These are phyloP conservation scores for Zaprionus ornatus DNA, from an alignment of 1,140 invertebrate species.

Conservation along the genomic window DNA sequence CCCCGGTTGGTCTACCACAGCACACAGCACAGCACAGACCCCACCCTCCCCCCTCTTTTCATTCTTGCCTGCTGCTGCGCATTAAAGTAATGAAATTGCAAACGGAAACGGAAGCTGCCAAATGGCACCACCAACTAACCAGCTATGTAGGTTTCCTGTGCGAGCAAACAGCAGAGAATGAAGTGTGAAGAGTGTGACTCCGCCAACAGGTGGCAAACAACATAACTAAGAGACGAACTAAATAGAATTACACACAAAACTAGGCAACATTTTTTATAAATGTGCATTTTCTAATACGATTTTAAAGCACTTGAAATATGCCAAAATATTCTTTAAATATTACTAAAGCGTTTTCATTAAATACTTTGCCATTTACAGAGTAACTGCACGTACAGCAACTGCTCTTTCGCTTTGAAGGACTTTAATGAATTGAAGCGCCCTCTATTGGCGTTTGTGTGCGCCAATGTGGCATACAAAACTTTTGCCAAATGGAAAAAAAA, in stretches of 20 bases:
- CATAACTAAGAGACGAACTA: background rate
- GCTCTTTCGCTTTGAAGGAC: background rate
- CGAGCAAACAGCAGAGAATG: background rate
- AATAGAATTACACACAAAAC: too few species aligned
- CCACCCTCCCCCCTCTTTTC: background rate
- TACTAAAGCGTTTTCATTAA: background rate
- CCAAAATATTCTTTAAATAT: background rate
- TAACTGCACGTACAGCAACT: background rate
- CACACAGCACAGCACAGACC: background rate
- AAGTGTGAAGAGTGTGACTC: background rate
- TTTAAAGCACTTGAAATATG: too few species aligned
- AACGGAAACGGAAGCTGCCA: constrained; percentile 59
- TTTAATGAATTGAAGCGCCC: constrained; percentile 38
- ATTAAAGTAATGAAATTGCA: constrained; percentile 76
- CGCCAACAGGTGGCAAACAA: background rate
- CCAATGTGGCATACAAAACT: constrained; percentile 50
- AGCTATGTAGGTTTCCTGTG: constrained; percentile 3
- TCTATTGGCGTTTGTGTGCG: background rate
- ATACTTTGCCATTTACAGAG: background rate
- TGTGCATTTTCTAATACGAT: background rate
- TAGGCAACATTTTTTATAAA: constrained; percentile 18
- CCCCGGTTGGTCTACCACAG: background rate
- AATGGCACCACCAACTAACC: constrained; percentile 45
- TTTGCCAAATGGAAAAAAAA: constrained; percentile 5
- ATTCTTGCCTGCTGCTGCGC: constrained; percentile 19